Conservation (phyloP, 92 coral and sea anemone species). For the Palythoa grandis region DNA sequence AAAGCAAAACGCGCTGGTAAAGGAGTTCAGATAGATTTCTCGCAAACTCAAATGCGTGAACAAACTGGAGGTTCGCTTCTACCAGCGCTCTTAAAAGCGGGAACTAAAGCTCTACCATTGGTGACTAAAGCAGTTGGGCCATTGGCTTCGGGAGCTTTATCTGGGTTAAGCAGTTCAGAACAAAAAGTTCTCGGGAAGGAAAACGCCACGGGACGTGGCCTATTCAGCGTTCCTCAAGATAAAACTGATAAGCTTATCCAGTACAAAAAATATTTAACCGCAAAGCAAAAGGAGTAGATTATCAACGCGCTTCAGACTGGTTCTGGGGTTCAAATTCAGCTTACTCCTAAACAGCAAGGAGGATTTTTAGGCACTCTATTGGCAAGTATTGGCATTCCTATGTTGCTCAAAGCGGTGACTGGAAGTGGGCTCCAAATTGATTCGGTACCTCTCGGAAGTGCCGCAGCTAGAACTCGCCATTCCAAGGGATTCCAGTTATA, state of each 20-base stretch:
- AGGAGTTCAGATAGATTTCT: neutral
- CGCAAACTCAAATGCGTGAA: neutral
- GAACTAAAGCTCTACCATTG: neutral
- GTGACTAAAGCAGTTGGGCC: neutral
- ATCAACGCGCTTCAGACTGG: neutral
- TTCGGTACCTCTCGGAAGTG: too few relatives aligned
- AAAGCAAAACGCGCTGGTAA: neutral
- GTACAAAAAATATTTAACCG: neutral
- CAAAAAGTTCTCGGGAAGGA: too few relatives aligned
- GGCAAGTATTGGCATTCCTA: too few relatives aligned
- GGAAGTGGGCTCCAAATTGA: too few relatives aligned
- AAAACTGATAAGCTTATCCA: neutral
- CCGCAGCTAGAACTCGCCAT: too few relatives aligned
- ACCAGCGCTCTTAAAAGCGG: neutral
- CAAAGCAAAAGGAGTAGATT: neutral
- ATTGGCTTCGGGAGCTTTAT: neutral
- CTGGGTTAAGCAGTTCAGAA: neutral
- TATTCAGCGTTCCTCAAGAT: neutral
- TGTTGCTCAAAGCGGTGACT: too few relatives aligned
- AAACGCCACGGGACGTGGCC: neutral
- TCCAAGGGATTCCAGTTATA: too few relatives aligned
- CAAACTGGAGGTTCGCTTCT: neutral
- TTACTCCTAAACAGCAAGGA: too few relatives aligned
- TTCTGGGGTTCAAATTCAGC: too few relatives aligned
- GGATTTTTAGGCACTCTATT: too few relatives aligned